Evolutionary conservation across 2,113 vertebrate species (phyloP), one percentile per base, ranked within the genome.

Genomic region (Lasiurus borealis): DNA sequence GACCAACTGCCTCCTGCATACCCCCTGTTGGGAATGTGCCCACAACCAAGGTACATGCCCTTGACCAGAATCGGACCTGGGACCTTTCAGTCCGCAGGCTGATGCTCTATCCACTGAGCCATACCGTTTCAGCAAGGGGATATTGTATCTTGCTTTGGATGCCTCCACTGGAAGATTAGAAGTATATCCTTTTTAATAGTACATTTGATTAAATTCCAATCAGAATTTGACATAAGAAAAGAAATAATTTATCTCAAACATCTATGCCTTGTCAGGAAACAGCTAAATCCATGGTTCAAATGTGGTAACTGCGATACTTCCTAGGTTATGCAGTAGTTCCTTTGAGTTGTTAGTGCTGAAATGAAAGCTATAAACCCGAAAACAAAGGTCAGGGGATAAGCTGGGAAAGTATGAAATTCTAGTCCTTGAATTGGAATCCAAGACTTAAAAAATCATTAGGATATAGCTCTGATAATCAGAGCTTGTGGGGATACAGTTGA

Each of bases 111-210:
- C n/a, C n/a, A n/a, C n/a, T n/a, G n/a, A n/a, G n/a, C n/a, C n/a
- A n/a, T n/a, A n/a, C n/a, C n/a, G n/a, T n/a, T n/a, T n/a, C n/a
- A n/a, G n/a, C n/a, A n/a, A n/a, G n/a, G n/a, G 50, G 29, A 14
- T 83, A 9, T 73, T 85, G 16, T 76, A 2, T 77, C 62, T 93
- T 86, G 29, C 64, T 85, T 94, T 95, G 62, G 40, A 90, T 46
- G 34, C 19, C 23, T 93, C 21, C 29, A 86, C 36, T 92, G n/a
- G 84, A 44, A 94, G 78, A 64, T 85, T 88, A 92, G 40, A 85
- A 59, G 10, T 85, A 52, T 62, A 29, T 73, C 57, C 27, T 87
- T 94, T 91, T 44, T n/a, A 40, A 62, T 85, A 85, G 48, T 52
- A 59, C 4, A 69, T 75, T 90, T 88, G 34, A 82, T 44, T 69